These are phyloP conservation scores for Tridacna crocea DNA, from an alignment of 2,888 invertebrate genomes.

Conservation along the genomic window DNA sequence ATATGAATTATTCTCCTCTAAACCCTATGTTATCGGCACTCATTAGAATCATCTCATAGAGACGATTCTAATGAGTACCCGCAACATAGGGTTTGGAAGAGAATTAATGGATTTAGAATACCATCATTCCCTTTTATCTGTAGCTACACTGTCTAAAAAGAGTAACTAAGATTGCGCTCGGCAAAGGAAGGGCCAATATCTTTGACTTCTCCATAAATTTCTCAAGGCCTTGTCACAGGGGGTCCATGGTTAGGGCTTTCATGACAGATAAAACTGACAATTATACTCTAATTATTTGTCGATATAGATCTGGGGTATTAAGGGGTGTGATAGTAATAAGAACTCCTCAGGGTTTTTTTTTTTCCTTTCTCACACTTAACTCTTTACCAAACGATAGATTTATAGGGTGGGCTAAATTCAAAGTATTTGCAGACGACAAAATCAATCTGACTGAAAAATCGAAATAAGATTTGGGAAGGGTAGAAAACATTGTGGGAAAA, in stretches of 20 bases:
- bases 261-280: conserved; percentile 7
- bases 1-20: no score
- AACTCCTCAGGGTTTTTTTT: not conserved
- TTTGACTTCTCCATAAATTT: not conserved
- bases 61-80: no score
- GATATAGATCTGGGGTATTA: conserved; percentile 1
- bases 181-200: not conserved
- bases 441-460: not conserved
- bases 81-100: no score
- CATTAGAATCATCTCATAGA: no score
- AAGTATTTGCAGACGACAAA: not conserved
- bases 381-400: not conserved
- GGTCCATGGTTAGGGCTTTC: not conserved
- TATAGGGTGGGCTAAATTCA: not conserved
- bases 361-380: no score
- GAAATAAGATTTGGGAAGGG: not conserved
- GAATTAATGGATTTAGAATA: no score
- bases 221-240: conserved; percentile 3
- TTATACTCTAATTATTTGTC: not conserved
- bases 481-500: not conserved
- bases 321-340: not conserved
- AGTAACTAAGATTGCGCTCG: no score
- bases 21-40: no score
- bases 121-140: no score
- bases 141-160: no score